phyloP scores from a whole-genome alignment of 92 coral and sea anemone genomes.

The Epizoanthus illoricatus region DNA sequence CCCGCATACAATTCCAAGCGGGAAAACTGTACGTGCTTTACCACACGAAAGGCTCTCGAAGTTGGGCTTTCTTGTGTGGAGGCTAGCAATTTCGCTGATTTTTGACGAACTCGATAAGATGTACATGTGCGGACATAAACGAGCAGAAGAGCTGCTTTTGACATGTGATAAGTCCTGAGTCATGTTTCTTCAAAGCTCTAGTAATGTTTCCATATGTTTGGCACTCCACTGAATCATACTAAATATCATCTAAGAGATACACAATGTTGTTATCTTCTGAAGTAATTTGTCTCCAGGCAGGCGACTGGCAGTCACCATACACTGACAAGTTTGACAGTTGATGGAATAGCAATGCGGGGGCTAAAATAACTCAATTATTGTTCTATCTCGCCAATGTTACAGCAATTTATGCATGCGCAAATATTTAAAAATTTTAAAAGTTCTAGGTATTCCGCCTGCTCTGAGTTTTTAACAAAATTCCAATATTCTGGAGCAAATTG shows the following conservation, averaged over 20 bases:
- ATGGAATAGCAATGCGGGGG: slow-evolving; percentile 25
- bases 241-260: not conserved
- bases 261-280: not conserved
- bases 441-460: not conserved
- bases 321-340: not conserved
- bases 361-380: not conserved
- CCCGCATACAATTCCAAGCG: slow-evolving; percentile 25
- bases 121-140: not conserved
- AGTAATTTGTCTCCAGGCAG: not conserved
- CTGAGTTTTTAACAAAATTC: not conserved
- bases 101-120: slow-evolving; percentile 10
- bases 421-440: not conserved
- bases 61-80: slow-evolving; percentile 9
- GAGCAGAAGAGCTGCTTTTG: not conserved
- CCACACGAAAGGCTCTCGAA: slow-evolving; percentile 3
- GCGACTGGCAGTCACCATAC: not conserved
- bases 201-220: not conserved
- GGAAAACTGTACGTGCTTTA: slow-evolving; percentile 25
- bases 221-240: not conserved
- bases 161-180: not conserved
- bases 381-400: not conserved
- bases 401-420: not conserved
- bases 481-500: no score
- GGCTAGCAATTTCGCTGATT: not conserved
- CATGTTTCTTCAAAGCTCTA: not conserved